phyloP scores from a whole-genome alignment of 2,888 invertebrate genomes.

The Melieria omissa region DNA sequence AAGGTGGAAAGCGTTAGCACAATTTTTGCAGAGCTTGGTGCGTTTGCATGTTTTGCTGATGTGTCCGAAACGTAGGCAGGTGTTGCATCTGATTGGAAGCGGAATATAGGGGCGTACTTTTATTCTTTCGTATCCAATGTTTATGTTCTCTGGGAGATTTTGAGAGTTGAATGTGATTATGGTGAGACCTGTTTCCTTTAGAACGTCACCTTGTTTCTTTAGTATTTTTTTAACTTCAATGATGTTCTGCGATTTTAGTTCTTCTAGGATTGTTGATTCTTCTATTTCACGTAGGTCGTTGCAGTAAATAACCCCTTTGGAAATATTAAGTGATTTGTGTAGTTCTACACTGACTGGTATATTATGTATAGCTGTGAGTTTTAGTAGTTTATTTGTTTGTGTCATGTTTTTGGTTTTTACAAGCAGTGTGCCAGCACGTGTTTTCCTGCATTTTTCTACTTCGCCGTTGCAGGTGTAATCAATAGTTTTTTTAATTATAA shows the following conservation, averaged over 20 bases:
- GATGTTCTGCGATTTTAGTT: constrained; percentile 6
- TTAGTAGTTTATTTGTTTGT: not conserved
- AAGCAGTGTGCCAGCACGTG: not conserved
- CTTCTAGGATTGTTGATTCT: not conserved
- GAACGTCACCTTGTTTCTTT: too few relatives aligned
- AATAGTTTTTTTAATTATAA: not conserved
- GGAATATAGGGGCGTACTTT: not conserved
- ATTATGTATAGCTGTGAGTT: not conserved
- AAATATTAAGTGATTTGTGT: constrained; percentile 2
- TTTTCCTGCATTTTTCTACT: not conserved
- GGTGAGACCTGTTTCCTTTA: too few relatives aligned
- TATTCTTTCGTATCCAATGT: constrained; percentile 3
- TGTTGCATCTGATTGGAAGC: not conserved
- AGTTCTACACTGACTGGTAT: not conserved
- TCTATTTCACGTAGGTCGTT: not conserved
- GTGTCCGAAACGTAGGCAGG: not conserved
- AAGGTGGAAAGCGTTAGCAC: not conserved
- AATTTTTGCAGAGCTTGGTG: not conserved
- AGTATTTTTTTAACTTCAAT: not conserved
- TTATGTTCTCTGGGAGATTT: not conserved
- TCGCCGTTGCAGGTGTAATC: not conserved
- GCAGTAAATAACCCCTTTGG: constrained; percentile 1
- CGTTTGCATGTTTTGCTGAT: not conserved
- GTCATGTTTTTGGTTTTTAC: not conserved
- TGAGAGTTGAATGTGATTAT: not conserved